Evolutionary conservation across 2,797 vertebrate species (phyloP).

Genomic region (Centropyge bicolor): DNA sequence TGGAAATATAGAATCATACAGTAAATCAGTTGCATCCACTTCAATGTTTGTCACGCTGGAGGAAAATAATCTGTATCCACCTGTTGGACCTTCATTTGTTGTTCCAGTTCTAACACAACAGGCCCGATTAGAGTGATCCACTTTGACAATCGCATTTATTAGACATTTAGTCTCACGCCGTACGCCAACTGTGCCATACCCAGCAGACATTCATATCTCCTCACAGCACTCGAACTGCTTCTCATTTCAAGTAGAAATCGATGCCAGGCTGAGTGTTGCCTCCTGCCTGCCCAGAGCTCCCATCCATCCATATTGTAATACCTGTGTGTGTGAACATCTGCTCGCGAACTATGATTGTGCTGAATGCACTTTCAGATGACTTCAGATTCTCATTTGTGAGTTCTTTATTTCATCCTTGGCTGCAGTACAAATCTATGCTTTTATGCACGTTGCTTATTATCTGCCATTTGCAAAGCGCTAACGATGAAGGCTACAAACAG

Average conservation of each 20-base stretch:
- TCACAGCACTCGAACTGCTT: background rate
- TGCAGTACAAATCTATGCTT: background rate
- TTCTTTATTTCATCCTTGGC: background rate
- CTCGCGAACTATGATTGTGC: background rate
- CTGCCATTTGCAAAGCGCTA: background rate
- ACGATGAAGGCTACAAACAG: background rate
- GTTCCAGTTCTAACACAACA: conserved; percentile 8
- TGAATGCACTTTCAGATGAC: too few species aligned
- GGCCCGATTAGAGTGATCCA: conserved; percentile 22
- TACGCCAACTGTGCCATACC: background rate
- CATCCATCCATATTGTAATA: conserved; percentile 41
- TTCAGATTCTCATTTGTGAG: background rate
- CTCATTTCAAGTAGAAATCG: background rate
- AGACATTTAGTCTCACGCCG: background rate
- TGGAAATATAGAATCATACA: background rate
- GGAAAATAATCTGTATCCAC: background rate
- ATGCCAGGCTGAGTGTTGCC: conserved; percentile 15
- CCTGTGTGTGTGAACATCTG: conserved; percentile 39
- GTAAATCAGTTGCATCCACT: background rate
- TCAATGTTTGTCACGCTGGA: background rate
- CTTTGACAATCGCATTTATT: conserved; percentile 11
- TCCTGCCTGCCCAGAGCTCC: conserved; percentile 9
- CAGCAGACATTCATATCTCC: background rate
- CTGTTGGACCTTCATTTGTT: conserved; percentile 13
- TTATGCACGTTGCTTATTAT: background rate